A percentile compares a stretch with the other conserved stretches of the same genome.
Evolutionary conservation across 2,888 invertebrate species (phyloP).

Genomic region (Alitta virens): DNA sequence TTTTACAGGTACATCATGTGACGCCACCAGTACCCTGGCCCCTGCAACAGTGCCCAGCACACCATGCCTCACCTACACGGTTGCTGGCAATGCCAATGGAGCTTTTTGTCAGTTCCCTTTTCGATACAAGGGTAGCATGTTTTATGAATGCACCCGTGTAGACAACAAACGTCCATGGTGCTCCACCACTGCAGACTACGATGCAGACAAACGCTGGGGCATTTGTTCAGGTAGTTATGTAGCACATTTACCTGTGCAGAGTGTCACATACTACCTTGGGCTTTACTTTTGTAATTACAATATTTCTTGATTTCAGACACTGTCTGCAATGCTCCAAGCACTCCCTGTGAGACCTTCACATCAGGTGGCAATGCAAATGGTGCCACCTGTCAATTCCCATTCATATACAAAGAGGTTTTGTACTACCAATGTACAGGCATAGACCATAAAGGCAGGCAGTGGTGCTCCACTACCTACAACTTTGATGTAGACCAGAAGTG

Average conservation of each 20-base stretch:
- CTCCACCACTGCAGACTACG: constrained; percentile 13
- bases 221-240: too few relatives aligned
- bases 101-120: constrained; percentile 13
- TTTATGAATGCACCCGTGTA: background rate
- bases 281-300: too few relatives aligned
- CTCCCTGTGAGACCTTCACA: background rate
- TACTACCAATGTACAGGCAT: background rate
- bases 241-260: too few relatives aligned
- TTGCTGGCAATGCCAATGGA: constrained; percentile 9
- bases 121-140: background rate
- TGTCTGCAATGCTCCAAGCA: too few relatives aligned
- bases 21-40: background rate
- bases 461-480: constrained; percentile 13
- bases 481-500: constrained; percentile 9
- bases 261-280: too few relatives aligned
- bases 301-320: too few relatives aligned
- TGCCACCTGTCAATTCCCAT: constrained; percentile 8
- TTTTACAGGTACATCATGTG: background rate
- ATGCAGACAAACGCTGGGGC: constrained; percentile 7
- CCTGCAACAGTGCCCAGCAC: background rate
- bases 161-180: constrained; percentile 7
- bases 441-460: background rate
- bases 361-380: constrained; percentile 8
- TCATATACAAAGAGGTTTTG: constrained; percentile 1
- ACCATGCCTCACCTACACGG: background rate